Evolutionary conservation across 2,113 vertebrate genomes (phyloP).

Genomic region (Neoarius graeffei): DNA sequence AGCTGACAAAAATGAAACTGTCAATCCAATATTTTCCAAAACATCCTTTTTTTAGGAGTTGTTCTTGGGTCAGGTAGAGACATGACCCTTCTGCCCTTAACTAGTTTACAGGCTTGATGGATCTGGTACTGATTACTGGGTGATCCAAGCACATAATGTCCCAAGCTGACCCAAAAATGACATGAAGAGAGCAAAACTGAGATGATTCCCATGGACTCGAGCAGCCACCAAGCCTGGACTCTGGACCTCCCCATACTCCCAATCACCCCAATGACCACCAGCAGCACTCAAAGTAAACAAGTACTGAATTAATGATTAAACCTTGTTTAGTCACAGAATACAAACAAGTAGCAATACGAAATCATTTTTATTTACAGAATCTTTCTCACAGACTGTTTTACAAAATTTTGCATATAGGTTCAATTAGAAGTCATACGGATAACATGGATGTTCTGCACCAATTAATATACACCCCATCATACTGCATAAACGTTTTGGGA

Average conservation of each 20-base stretch:
- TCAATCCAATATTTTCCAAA: background rate
- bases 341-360: background rate
- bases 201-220: background rate
- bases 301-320: background rate
- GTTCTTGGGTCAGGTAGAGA: background rate
- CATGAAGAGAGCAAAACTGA: background rate
- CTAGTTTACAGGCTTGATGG: background rate
- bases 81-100: background rate
- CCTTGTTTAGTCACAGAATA: background rate
- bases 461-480: background rate
- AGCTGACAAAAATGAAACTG: background rate
- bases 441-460: background rate
- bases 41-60: background rate
- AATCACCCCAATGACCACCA: background rate
- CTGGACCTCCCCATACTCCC: too few species aligned
- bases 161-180: background rate
- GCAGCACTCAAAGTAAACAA: background rate
- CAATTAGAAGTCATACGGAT: background rate
- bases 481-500: background rate
- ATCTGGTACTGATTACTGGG: background rate
- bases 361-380: background rate
- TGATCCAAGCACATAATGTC: slow-evolving; percentile 3
- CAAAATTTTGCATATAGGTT: background rate
- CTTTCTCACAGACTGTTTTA: background rate
- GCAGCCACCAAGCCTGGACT: background rate